Evolutionary conservation across 2,797 vertebrate genomes (phyloP).

Genomic region (Botia almorhae): DNA sequence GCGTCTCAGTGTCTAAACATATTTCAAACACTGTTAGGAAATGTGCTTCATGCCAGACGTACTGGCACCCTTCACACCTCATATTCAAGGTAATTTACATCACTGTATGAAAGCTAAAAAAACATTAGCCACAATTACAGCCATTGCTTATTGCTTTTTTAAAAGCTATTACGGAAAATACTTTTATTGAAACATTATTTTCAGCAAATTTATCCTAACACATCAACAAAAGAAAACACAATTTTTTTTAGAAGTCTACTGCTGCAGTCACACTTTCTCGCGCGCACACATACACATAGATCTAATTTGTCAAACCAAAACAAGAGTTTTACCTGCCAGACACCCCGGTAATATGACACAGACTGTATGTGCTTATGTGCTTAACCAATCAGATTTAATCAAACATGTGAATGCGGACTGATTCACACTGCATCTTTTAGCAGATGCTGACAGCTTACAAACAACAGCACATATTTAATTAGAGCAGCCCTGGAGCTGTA

Average conservation of each 20-base stretch:
- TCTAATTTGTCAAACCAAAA: not conserved
- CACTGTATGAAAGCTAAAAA: constrained; percentile 13
- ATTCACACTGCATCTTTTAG: constrained; percentile 27
- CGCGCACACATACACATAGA: not conserved
- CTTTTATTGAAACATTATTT: too few relatives aligned
- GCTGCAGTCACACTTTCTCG: too few relatives aligned
- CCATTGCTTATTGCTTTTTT: not conserved
- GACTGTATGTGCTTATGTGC: not conserved
- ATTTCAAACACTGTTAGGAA: constrained; percentile 19
- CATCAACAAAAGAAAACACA: too few relatives aligned
- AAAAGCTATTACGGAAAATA: too few relatives aligned
- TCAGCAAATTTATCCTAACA: too few relatives aligned
- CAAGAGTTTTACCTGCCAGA: not conserved
- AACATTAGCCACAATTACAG: not conserved
- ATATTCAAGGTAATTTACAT: constrained; percentile 12
- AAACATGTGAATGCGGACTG: not conserved
- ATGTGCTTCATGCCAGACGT: constrained; percentile 1
- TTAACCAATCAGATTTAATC: constrained; percentile 14
- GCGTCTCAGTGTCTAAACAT: constrained; percentile 26
- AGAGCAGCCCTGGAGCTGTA: constrained; percentile 69
- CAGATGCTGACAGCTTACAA: constrained; percentile 65
- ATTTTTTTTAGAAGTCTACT: too few relatives aligned
- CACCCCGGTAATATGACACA: not conserved
- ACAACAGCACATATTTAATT: constrained; percentile 74
- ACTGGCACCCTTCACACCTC: not conserved